Base-by-base conservation (phyloP, 2,113 vertebrate species). In the Pyxicephalus adspersus region DNA sequence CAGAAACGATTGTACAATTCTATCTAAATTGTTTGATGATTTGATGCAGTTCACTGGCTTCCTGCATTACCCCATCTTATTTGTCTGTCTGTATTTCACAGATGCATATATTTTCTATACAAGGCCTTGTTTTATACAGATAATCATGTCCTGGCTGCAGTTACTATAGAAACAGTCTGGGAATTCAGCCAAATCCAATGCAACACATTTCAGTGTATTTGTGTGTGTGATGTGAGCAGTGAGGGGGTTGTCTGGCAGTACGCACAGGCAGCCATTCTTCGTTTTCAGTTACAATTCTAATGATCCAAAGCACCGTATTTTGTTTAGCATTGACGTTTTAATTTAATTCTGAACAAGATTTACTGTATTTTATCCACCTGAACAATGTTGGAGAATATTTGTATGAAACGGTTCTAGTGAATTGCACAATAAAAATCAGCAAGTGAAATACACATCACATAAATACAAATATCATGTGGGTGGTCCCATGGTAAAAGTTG, bases 101-200 rank as follows among this genome's bases (percentile, higher is more conserved):
- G 20, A 61, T 45, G 38, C 58, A 61, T 25, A 61, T 61, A 19
- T 23, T 58, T 51, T 38, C 38, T 31, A 25, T 29, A 58, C 70
- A 60, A 70, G 51, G 54, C 15, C 55, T 34, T 34, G 54, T 72
- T 55, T 55, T 73, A 72, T 73, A 22, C 70, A 57, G 52, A 55
- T 57, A 55, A 54, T 72, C 70, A 57, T 57, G 51, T 71, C 52
- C 52, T n/a, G 45, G 19, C 52, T 31, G n/a, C 54, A 19, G 72
- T 61, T 50, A 22, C 57, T 57, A 61, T 61, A 38, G 54, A 61
- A 45, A 61, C 72, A 25, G n/a, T 38, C 57, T 61, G 72, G 31
- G 57, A 60, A 58, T 61, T 61, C 31, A 61, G 20, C 72, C 72
- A 75, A 75, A 60, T 75, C 26, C 28, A 31, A 22, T 22, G 28